phyloP scores from a whole-genome alignment of 2,797 vertebrate genomes.

The Halcyon chelicuti region DNA sequence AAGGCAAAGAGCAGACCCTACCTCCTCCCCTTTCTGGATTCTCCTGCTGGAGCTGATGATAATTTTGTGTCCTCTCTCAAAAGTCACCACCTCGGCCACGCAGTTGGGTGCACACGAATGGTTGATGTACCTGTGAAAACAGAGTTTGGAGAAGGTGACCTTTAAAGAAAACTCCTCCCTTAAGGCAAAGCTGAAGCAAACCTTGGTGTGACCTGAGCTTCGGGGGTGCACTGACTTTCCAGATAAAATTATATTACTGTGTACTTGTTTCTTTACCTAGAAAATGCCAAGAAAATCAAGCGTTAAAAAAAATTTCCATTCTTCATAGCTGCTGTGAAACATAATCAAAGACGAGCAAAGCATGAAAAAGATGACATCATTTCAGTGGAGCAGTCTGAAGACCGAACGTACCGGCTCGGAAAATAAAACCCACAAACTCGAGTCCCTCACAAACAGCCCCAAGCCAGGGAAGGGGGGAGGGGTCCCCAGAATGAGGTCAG shows the following conservation, averaged over 20 bases:
- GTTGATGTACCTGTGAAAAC: constrained; percentile 91
- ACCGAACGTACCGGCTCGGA: background rate
- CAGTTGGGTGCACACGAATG: constrained; percentile 97
- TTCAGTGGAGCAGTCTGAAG: rapidly evolving
- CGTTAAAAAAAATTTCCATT: background rate
- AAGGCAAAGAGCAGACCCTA: constrained; percentile 36
- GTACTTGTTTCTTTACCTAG: background rate
- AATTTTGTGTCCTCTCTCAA: constrained; percentile 97
- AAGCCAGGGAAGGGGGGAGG: rapidly evolving
- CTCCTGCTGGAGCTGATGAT: constrained; percentile 96
- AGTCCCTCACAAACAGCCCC: background rate
- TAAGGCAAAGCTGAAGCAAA: background rate
- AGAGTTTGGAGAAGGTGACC: background rate
- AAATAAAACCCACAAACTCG: background rate
- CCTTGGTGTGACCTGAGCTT: background rate
- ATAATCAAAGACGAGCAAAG: background rate
- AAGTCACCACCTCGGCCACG: constrained; percentile 97
- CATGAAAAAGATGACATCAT: background rate
- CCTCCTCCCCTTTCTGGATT: constrained; percentile 97
- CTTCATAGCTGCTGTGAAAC: background rate
- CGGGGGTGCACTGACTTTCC: background rate
- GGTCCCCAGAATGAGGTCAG: background rate
- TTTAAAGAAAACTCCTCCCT: background rate
- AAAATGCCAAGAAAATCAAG: background rate
- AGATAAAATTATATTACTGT: background rate